Base-by-base conservation (phyloP, 2,113 vertebrate species). In the Tauraco erythrolophus region DNA sequence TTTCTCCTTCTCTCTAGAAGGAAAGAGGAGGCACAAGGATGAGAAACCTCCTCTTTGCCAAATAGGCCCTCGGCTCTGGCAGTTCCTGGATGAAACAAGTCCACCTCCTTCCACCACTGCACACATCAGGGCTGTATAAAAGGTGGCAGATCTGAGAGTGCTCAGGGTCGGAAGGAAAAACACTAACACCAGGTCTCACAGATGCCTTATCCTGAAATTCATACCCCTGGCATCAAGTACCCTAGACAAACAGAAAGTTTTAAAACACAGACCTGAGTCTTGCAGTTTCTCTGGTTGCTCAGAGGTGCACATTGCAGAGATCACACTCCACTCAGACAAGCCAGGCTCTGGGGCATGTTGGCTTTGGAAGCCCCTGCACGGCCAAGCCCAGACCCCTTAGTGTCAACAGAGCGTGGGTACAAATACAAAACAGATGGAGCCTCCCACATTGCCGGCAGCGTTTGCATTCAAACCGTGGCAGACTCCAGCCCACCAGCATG, bases 111-210 rank as follows among this genome's bases (percentile, higher is more conserved):
- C 54, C 50, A 81, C 16, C 3, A 3, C 53, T 19, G 43, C 25
- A 9, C 10, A 1, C 11, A 39, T 7, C 4, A 0, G n/a, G 24
- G 54, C 37, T 56, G 15, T 24, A 57, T n/a, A 16, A 62, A 46
- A 15, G 22, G 35, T 3, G 13, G 39, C 43, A 60, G 17, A 14
- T 22, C 56, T 8, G 3, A 61, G 10, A 81, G 24, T 4, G 7
- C 37, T 71, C 18, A 8, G 24, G 37, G 10, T 2, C n/a, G 16
- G 41, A 82, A 70, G 33, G 33, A 58, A 90, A 91, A 76, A 1
- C 39, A 23, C 39, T n/a, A 50, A 41, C 16, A 41, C 4, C 27
- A 51, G 13, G 19, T 71, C 18, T 58, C 50, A n/a, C 27, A 45
- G 31, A 13, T 50, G 31, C 39, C 46, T 75, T 48, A 46, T 6